Evolutionary conservation across 1,140 invertebrate genomes (phyloP), one percentile per base, ranked within the genome.

Genomic region (Sarcophaga bullata): DNA sequence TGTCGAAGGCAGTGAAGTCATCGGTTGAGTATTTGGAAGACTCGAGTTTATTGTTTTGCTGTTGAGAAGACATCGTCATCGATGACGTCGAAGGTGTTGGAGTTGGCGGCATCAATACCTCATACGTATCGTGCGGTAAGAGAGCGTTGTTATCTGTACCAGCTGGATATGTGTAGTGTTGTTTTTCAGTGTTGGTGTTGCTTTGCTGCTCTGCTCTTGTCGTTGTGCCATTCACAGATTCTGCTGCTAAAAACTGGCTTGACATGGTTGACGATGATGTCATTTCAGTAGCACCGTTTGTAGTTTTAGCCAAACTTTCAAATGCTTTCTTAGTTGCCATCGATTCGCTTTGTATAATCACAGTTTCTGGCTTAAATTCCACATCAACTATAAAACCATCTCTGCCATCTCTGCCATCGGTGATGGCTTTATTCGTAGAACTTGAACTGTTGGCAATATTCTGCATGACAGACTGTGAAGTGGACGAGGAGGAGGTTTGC

Each of bases 201-300:
- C 49, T 50, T 8, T 78, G 75, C 49, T 78, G 48, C 48, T 78
- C 17, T 17, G 13, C 49, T 85, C 46, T 73, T 0, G 49, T 78
- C 7, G 75, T 78, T 13, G 9, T 49, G 17, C 75, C 75, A 78
- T 78, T 78, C 11, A 52, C 75, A 19, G 75, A 78, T 50, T 73
- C 83, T 49, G 52, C 50, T 4, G 80, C 80, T 58, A 58, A n/a
- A 80, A 80, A 80, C 80, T 80, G 52, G 80, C 80, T 80, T 68
- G 84, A 83, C 73, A 81, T 37, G 19, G 80, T 82, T 80, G 86
- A 78, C n/a, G 83, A 89, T 89, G 87, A 89, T 89, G 87, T 88
- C 87, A 89, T 89, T 86, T 87, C 86, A 86, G 86, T 86, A 87
- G 87, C 87, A 81, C 58, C 80, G 25, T 80, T 80, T 81, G 49